Evolutionary conservation across 2,797 vertebrate genomes (phyloP).

Genomic region (Pogonophryne albipinna): DNA sequence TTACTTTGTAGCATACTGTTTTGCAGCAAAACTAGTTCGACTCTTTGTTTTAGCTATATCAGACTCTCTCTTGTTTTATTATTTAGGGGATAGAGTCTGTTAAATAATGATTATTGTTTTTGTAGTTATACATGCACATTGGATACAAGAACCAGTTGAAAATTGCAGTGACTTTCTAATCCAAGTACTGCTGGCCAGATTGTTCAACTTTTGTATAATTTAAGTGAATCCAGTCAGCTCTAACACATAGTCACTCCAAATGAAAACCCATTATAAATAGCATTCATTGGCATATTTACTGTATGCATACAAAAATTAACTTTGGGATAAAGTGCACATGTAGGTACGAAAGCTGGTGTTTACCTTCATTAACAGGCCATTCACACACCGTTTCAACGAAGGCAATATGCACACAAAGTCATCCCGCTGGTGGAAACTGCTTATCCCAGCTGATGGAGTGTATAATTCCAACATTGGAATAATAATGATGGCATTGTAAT

Average conservation of each 20-base stretch:
- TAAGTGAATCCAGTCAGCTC: constrained; percentile 17
- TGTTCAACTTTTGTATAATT: constrained; percentile 38
- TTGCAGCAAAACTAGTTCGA: neutral
- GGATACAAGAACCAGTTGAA: constrained; percentile 38
- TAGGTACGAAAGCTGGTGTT: constrained; percentile 30
- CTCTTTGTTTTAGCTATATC: neutral
- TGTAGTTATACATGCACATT: constrained; percentile 32
- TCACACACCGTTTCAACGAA: constrained; percentile 37
- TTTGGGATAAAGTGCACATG: constrained; percentile 30
- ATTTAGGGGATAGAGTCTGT: constrained; percentile 7
- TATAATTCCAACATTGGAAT: constrained; percentile 80
- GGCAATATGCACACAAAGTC: constrained; percentile 52
- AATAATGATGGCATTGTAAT: constrained; percentile 82
- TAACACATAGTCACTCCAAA: constrained; percentile 21
- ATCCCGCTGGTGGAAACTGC: constrained; percentile 66
- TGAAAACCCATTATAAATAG: constrained; percentile 45
- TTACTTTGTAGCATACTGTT: neutral
- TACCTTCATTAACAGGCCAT: constrained; percentile 28
- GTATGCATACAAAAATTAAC: constrained; percentile 27
- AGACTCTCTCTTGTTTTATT: constrained; percentile 29
- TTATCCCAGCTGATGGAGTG: constrained; percentile 79
- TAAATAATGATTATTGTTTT: constrained; percentile 14
- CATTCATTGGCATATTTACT: constrained; percentile 38
- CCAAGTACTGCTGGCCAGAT: constrained; percentile 38
- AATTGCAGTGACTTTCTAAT: constrained; percentile 27